Percentiles rank a stretch among this genome's conserved stretches.
These are phyloP conservation scores for Sicus ferrugineus DNA, from an alignment of 2,888 invertebrate species.

Conservation along the genomic window DNA sequence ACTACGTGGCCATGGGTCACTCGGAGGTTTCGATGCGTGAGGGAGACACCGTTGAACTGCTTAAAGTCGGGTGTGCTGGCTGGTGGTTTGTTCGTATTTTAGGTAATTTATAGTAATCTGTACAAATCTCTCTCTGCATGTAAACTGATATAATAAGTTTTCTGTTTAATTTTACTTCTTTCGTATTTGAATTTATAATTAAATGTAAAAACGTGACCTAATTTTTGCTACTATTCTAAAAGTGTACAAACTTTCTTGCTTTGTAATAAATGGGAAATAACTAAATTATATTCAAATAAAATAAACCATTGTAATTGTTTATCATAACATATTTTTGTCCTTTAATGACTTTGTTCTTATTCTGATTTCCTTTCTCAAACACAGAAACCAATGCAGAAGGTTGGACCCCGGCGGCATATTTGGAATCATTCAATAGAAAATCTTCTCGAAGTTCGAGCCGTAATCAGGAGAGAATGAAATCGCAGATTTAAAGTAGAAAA, in stretches of 20 bases:
- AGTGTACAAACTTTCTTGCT: background rate
- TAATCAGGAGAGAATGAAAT: conserved; percentile 56
- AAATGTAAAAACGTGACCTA: too few relatives aligned
- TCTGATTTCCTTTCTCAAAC: background rate
- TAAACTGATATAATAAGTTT: too few relatives aligned
- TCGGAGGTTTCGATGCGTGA: conserved; percentile 91
- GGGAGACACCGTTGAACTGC: conserved; percentile 87
- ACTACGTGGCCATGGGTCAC: conserved; percentile 90
- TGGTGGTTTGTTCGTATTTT: conserved; percentile 95
- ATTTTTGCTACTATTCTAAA: too few relatives aligned
- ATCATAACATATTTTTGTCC: background rate
- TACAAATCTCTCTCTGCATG: too few relatives aligned
- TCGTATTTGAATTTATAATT: too few relatives aligned
- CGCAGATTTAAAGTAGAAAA: conserved; percentile 44
- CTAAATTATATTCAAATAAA: background rate
- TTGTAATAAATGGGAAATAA: background rate
- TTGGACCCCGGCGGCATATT: conserved; percentile 94
- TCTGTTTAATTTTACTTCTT: too few relatives aligned
- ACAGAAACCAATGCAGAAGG: conserved; percentile 78
- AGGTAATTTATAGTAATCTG: conserved; percentile 67
- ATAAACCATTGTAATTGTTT: conserved; percentile 11
- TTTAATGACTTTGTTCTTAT: background rate
- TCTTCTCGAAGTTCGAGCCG: conserved; percentile 74
- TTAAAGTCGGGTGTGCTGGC: conserved; percentile 92
- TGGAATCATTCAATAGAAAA: conserved; percentile 80